Evolutionary conservation across 2,113 vertebrate genomes (phyloP).

Genomic region (Acanthochromis polyacanthus): DNA sequence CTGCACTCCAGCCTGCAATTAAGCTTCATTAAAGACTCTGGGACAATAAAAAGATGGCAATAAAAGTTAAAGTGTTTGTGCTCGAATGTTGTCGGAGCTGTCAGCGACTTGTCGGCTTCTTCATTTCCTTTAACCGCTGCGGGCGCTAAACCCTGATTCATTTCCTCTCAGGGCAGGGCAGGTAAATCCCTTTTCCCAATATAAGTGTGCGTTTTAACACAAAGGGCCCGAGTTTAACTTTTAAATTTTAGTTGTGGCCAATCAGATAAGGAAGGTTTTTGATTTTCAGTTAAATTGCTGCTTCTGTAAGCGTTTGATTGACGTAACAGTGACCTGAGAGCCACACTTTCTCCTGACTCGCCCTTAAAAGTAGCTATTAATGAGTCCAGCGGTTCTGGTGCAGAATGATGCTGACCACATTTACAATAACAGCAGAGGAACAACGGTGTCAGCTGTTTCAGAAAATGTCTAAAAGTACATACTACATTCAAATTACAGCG

Average conservation of each 20-base stretch:
- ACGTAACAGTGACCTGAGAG: not conserved
- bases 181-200: conserved; percentile 39
- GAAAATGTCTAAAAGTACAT: no score
- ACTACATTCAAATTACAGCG: no score
- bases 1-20: conserved; percentile 59
- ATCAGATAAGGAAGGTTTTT: conserved; percentile 29
- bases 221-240: conserved; percentile 2
- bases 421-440: no score
- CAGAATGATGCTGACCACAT: no score
- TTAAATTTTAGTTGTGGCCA: not conserved
- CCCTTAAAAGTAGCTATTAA: no score
- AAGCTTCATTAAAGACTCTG: conserved; percentile 45
- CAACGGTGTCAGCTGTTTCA: no score
- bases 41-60: conserved; percentile 41
- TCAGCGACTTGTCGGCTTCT: conserved; percentile 46
- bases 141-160: conserved; percentile 43
- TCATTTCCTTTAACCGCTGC: conserved; percentile 55
- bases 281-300: conserved; percentile 17
- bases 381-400: no score
- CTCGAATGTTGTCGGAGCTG: conserved; percentile 48
- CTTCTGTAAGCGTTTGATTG: conserved; percentile 20
- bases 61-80: conserved; percentile 38
- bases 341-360: not conserved
- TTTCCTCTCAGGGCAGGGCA: conserved; percentile 55
- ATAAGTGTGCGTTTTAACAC: conserved; percentile 18